phyloP scores from a whole-genome alignment of 2,113 vertebrate species.

The Catharus bicknelli region DNA sequence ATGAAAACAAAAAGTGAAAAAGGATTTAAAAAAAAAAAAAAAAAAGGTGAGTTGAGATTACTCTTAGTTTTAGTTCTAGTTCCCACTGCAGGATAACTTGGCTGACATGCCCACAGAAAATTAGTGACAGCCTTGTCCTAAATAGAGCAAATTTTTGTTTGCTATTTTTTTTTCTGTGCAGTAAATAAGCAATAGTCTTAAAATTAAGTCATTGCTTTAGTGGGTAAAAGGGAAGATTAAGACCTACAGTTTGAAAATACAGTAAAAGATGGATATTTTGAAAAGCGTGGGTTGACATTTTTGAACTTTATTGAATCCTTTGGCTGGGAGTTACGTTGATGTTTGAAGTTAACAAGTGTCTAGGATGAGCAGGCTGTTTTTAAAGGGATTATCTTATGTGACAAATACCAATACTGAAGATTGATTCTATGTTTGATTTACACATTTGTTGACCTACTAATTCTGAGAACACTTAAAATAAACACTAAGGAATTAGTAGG shows the following conservation, averaged over 20 bases:
- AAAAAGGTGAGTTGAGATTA: neutral
- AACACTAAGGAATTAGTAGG: neutral
- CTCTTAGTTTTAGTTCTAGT: neutral
- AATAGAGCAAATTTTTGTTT: neutral
- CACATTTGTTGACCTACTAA: neutral
- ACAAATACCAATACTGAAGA: neutral
- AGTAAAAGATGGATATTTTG: neutral
- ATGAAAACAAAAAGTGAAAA: neutral
- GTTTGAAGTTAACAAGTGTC: neutral
- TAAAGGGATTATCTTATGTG: neutral
- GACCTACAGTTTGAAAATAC: neutral
- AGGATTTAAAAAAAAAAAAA: neutral
- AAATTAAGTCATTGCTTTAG: neutral
- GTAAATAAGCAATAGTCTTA: neutral
- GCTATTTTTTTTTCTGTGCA: neutral
- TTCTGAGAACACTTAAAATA: neutral
- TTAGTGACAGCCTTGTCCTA: neutral
- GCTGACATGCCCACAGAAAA: neutral
- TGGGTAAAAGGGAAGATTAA: neutral
- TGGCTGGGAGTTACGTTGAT: neutral
- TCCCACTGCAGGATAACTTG: neutral
- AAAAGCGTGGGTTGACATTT: neutral
- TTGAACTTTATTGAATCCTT: neutral
- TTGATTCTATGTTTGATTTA: neutral
- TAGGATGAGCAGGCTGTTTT: neutral